These are phyloP conservation scores for Zoanthus solanderi DNA, from an alignment of 92 coral and sea anemone genomes.

Conservation along the genomic window DNA sequence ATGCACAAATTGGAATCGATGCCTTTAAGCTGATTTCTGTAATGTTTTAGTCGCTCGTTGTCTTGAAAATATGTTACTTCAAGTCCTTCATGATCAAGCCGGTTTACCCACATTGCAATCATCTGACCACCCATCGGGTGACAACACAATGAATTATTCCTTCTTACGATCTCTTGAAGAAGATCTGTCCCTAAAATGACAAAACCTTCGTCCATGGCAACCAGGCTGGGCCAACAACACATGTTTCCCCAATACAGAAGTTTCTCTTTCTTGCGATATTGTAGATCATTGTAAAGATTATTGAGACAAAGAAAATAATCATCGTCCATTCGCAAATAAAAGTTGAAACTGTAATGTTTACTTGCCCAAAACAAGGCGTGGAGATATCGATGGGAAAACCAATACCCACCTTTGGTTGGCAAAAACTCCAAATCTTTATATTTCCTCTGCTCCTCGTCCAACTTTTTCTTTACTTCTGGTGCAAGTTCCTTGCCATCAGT, in stretches of 20 bases:
- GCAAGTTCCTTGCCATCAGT: conserved; percentile 55
- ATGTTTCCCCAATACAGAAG: conserved; percentile 65
- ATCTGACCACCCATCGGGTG: conserved; percentile 66
- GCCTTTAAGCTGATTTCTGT: conserved; percentile 20
- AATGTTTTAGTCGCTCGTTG: conserved; percentile 53
- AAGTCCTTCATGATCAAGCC: conserved; percentile 48
- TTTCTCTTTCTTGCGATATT: conserved; percentile 65
- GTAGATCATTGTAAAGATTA: conserved; percentile 55
- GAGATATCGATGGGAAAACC: conserved; percentile 59
- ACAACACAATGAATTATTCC: conserved; percentile 60
- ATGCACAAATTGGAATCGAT: neutral
- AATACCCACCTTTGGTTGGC: conserved; percentile 49
- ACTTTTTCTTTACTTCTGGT: conserved; percentile 16
- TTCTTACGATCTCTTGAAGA: conserved; percentile 43
- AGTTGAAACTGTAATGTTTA: conserved; percentile 55
- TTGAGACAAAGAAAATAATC: conserved; percentile 68
- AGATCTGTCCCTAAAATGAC: conserved; percentile 55
- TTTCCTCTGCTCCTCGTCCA: conserved; percentile 26
- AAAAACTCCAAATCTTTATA: conserved; percentile 46
- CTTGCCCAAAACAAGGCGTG: conserved; percentile 56
- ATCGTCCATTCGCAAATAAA: conserved; percentile 56
- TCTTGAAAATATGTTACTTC: conserved; percentile 62
- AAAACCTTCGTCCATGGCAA: conserved; percentile 68
- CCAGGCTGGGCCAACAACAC: conserved; percentile 61
- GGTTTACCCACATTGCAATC: conserved; percentile 68